Evolutionary conservation across 1,140 invertebrate genomes (phyloP).

Genomic region (Microplitis mediator): DNA sequence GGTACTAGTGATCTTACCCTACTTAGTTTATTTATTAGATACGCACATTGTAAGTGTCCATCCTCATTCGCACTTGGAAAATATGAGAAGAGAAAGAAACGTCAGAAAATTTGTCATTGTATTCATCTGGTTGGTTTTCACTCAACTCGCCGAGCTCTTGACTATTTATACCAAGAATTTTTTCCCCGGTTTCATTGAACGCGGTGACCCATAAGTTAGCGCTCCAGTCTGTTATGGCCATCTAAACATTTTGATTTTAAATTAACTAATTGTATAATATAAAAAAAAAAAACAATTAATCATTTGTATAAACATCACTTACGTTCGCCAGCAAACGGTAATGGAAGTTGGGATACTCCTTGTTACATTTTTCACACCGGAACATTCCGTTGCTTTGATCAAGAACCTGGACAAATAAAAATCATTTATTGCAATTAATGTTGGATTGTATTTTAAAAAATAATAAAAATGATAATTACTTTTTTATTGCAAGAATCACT

Average conservation of each 20-base stretch:
- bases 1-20: no score
- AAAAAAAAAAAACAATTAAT: not conserved
- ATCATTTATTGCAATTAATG: not conserved
- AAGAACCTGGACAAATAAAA: slow-evolving; percentile 64
- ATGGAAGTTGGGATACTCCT: slow-evolving; percentile 83
- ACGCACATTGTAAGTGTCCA: slow-evolving; percentile 89
- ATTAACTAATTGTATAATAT: slow-evolving; percentile 4
- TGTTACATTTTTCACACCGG: slow-evolving; percentile 93
- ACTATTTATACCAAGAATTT: slow-evolving; percentile 76
- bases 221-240: slow-evolving; percentile 81
- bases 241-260: slow-evolving; percentile 55
- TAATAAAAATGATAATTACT: slow-evolving; percentile 49
- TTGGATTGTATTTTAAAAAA: not conserved
- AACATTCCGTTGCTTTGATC: slow-evolving; percentile 87
- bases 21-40: slow-evolving; percentile 25
- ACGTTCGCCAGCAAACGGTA: slow-evolving; percentile 84
- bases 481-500: slow-evolving; percentile 91
- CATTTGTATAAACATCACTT: slow-evolving; percentile 54
- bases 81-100: slow-evolving; percentile 80
- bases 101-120: slow-evolving; percentile 70
- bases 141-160: slow-evolving; percentile 77
- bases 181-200: slow-evolving; percentile 87
- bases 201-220: slow-evolving; percentile 86
- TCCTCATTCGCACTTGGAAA: slow-evolving; percentile 83
- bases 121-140: slow-evolving; percentile 68